phyloP scores from a whole-genome alignment of 2,113 vertebrate genomes.

The Rattus rattus region DNA sequence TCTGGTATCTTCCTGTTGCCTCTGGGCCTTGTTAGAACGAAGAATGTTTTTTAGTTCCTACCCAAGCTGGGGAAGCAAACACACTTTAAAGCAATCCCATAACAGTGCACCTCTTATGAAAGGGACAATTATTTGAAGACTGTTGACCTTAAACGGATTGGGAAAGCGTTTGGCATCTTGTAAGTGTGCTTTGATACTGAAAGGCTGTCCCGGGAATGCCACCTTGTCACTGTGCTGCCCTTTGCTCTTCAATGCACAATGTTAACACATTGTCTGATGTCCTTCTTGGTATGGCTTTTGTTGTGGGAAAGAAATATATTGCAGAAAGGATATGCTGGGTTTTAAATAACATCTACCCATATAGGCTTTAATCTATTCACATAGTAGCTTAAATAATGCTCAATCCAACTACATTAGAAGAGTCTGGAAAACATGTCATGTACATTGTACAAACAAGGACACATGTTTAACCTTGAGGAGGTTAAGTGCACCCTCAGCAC shows the following conservation, averaged over 20 bases:
- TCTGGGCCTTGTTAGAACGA: conserved; percentile 77
- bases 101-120: conserved; percentile 72
- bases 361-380: neutral
- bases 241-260: neutral
- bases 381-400: conserved; percentile 27
- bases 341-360: conserved; percentile 11
- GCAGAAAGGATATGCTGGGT: conserved; percentile 4
- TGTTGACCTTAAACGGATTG: conserved; percentile 62
- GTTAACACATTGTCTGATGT: conserved; percentile 55
- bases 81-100: conserved; percentile 68
- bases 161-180: conserved; percentile 73
- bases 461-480: neutral
- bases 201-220: conserved; percentile 70
- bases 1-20: conserved; percentile 68
- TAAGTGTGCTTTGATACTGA: conserved; percentile 58
- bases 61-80: conserved; percentile 70
- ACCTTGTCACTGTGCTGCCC: neutral
- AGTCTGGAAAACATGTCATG: neutral
- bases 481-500: neutral
- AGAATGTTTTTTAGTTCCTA: conserved; percentile 74
- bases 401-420: neutral
- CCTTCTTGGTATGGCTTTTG: conserved; percentile 58
- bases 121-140: conserved; percentile 54
- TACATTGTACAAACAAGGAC: neutral
- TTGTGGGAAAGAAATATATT: conserved; percentile 57